Evolutionary conservation across 2,113 vertebrate species (phyloP).

Genomic region (Anarrhichthys ocellatus): DNA sequence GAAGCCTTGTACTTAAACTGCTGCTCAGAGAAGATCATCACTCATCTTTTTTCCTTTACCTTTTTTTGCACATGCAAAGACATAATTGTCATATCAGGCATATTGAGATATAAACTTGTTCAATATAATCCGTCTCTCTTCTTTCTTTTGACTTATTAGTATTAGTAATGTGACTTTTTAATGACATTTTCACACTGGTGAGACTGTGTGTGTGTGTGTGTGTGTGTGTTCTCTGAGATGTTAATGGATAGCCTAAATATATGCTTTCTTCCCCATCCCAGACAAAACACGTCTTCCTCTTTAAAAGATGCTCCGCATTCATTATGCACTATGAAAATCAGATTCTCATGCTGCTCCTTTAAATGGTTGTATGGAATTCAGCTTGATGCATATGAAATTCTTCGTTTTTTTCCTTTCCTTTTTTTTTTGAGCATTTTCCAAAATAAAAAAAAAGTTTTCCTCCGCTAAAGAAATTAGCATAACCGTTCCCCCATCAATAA

Average conservation of each 20-base stretch:
- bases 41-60: neutral
- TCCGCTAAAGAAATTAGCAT: constrained; percentile 91
- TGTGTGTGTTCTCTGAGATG: constrained; percentile 23
- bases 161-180: neutral
- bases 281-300: constrained; percentile 72
- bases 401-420: constrained; percentile 52
- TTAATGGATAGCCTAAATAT: constrained; percentile 75
- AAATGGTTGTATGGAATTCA: constrained; percentile 89
- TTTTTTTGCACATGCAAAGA: neutral
- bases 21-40: neutral
- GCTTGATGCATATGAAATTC: constrained; percentile 91
- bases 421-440: constrained; percentile 90
- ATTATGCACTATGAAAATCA: constrained; percentile 84
- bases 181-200: constrained; percentile 3
- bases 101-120: neutral
- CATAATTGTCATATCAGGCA: constrained; percentile 1
- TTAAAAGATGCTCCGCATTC: constrained; percentile 76
- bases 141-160: neutral
- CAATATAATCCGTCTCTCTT: neutral
- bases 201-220: neutral
- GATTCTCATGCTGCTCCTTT: constrained; percentile 85
- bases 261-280: constrained; percentile 71
- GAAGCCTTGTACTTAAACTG: neutral
- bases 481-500: constrained; percentile 94
- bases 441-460: constrained; percentile 87